Percentiles rank a stretch among this genome's conserved stretches.
These are phyloP conservation scores for Amphimedon queenslandica DNA, from an alignment of 37 sponge, comb jelly and placozoan species.

Conservation along the genomic window DNA sequence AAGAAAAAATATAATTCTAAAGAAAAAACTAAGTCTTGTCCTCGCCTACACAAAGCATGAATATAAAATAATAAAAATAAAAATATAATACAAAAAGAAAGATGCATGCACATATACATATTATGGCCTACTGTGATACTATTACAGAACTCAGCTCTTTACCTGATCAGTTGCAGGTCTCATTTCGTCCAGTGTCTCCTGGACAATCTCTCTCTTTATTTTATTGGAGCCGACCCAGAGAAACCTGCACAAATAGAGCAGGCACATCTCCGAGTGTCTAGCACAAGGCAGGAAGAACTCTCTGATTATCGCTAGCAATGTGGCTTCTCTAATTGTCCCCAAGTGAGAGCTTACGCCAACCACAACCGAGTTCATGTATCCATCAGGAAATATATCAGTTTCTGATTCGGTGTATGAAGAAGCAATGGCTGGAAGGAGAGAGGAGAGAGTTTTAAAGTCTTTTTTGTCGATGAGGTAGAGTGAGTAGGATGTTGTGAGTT, in stretches of 20 bases:
- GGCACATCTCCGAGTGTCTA: slow-evolving; percentile 33
- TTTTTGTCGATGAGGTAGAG: slow-evolving; percentile 48
- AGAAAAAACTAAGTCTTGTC: too few species aligned
- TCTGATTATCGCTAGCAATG: slow-evolving; percentile 20
- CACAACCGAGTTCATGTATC: slow-evolving; percentile 61
- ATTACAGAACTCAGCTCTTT: background rate
- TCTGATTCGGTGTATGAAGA: slow-evolving; percentile 4
- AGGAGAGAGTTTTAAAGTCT: slow-evolving; percentile 28
- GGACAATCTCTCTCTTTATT: slow-evolving; percentile 15
- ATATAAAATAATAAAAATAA: too few species aligned
- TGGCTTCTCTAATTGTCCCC: slow-evolving; percentile 23
- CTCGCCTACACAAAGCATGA: too few species aligned
- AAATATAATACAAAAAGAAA: too few species aligned
- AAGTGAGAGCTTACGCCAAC: slow-evolving; percentile 2
- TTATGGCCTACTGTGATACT: too few species aligned
- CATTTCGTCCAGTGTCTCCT: slow-evolving; percentile 44
- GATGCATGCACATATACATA: too few species aligned
- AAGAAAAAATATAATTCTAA: too few species aligned
- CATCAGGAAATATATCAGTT: slow-evolving; percentile 40
- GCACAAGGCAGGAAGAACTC: slow-evolving; percentile 66
- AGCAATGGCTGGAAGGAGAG: slow-evolving; percentile 57
- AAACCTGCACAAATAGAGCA: slow-evolving; percentile 51
- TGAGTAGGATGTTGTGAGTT: slow-evolving; percentile 42
- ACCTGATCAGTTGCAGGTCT: slow-evolving; percentile 50
- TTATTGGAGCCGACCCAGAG: slow-evolving; percentile 37